A percentile compares a stretch with the other conserved stretches of the same genome.
Evolutionary conservation across 2,797 vertebrate species (phyloP).

Genomic region (Falco peregrinus): DNA sequence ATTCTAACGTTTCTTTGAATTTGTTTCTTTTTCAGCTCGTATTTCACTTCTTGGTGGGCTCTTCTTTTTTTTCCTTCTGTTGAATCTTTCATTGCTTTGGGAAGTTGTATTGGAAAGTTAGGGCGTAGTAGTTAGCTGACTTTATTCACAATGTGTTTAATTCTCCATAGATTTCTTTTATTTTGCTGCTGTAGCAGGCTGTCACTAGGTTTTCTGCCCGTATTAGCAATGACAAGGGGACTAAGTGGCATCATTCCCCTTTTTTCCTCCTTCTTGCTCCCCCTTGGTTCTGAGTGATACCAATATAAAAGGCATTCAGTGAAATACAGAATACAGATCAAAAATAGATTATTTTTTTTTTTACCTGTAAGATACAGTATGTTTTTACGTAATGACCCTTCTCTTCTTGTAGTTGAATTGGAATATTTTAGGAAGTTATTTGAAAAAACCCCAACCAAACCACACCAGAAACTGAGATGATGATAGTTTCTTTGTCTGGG

Average conservation of each 20-base stretch:
- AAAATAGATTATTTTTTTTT: neutral
- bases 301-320: neutral
- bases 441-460: neutral
- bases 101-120: neutral
- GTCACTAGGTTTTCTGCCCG: neutral
- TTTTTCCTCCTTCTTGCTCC: neutral
- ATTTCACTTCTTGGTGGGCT: neutral
- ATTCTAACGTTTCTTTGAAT: neutral
- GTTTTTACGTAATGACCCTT: too few species aligned
- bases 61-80: accelerated
- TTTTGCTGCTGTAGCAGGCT: neutral
- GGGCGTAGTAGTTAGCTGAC: neutral
- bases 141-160: neutral
- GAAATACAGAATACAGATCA: neutral
- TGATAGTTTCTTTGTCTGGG: neutral
- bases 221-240: neutral
- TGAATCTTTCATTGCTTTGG: neutral
- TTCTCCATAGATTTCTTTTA: accelerated
- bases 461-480: neutral
- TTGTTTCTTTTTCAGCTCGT: neutral
- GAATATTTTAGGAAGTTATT: neutral
- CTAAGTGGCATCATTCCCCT: neutral
- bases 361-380: neutral
- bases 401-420: neutral
- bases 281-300: neutral